These are phyloP conservation scores for Rotaria sp. DNA, from an alignment of 2,888 invertebrate genomes.

Conservation along the genomic window DNA sequence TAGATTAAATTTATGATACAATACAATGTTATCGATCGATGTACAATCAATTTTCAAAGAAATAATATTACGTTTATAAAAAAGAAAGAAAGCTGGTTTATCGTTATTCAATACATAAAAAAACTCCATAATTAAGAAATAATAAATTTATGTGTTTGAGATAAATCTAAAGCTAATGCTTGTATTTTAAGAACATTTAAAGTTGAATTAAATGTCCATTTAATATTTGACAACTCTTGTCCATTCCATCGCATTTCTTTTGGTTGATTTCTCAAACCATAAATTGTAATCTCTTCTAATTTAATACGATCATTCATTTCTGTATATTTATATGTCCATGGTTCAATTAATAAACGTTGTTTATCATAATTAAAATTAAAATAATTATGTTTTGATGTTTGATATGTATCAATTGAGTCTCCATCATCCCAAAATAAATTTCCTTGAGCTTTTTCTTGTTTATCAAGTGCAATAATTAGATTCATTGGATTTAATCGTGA, in stretches of 20 bases:
- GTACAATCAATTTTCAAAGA: too few species aligned
- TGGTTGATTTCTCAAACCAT: slow-evolving; percentile 3
- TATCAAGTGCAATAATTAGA: neutral
- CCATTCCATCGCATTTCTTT: neutral
- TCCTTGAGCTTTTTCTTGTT: neutral
- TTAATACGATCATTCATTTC: neutral
- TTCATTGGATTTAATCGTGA: neutral
- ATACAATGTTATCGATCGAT: too few species aligned
- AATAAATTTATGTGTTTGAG: neutral
- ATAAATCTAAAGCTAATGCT: neutral
- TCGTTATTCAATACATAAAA: too few species aligned
- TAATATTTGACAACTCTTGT: neutral
- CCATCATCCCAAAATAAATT: slow-evolving; percentile 8
- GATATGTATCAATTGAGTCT: slow-evolving; percentile 13
- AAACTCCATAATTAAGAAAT: neutral
- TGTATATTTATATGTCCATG: neutral
- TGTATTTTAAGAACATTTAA: neutral
- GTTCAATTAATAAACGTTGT: neutral
- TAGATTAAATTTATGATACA: too few species aligned
- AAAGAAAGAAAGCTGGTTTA: too few species aligned
- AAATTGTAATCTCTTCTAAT: slow-evolving; percentile 28
- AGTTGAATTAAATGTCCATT: neutral
- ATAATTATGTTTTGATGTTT: slow-evolving; percentile 12
- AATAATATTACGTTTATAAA: too few species aligned
- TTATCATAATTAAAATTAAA: slow-evolving; percentile 28